Conservation (phyloP, 2,797 vertebrate genomes). For the Falco columbarius region DNA sequence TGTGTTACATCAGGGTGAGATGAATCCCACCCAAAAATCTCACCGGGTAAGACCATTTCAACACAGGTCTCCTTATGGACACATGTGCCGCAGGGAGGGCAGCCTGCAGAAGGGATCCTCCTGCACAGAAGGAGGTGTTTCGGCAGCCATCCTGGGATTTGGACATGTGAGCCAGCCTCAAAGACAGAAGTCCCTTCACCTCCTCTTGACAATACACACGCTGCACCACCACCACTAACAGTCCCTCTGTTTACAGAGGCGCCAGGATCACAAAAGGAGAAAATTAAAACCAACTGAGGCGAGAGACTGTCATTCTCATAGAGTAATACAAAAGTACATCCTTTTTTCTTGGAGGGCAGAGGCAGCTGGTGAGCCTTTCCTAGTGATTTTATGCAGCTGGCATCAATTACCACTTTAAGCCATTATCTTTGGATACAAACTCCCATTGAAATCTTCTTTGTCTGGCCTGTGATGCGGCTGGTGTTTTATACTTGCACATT, state of each 20-base stretch:
- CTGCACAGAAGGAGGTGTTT: not conserved
- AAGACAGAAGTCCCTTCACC: not conserved
- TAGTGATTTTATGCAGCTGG: conserved; percentile 69
- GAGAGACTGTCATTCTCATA: not conserved
- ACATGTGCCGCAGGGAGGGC: not conserved
- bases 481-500: conserved; percentile 25
- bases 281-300: not conserved
- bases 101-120: not conserved
- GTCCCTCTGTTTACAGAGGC: not conserved
- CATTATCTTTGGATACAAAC: conserved; percentile 50
- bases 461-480: conserved; percentile 21
- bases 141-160: rapidly evolving
- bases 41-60: not conserved
- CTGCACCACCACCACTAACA: not conserved
- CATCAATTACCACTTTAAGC: conserved; percentile 72
- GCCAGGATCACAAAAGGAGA: not conserved
- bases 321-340: conserved; percentile 23
- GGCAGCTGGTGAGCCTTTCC: conserved; percentile 63
- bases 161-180: not conserved
- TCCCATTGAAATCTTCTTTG: conserved; percentile 63
- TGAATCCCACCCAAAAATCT: conserved; percentile 5
- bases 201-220: not conserved
- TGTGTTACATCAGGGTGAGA: not conserved
- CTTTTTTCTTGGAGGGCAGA: conserved; percentile 32
- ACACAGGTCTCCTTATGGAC: not conserved